Evolutionary conservation across 2,888 invertebrate species (phyloP).

Genomic region (Euclidia mi): DNA sequence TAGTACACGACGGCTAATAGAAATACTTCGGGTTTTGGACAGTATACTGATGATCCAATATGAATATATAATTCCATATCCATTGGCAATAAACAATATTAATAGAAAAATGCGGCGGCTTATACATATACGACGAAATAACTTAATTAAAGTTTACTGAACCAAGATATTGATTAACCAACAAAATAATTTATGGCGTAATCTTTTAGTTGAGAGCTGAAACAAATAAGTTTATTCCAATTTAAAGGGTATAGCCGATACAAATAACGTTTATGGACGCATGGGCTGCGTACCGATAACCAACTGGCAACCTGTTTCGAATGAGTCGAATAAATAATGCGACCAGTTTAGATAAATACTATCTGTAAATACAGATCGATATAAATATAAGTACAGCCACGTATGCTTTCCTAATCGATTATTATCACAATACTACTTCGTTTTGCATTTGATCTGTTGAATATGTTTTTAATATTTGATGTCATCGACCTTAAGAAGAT

Average conservation of each 20-base stretch:
- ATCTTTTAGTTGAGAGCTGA: conserved; percentile 67
- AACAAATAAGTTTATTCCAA: conserved; percentile 84
- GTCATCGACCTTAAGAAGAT: too few relatives aligned
- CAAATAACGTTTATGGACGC: conserved; percentile 85
- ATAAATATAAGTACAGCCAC: conserved; percentile 72
- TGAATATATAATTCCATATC: conserved; percentile 26
- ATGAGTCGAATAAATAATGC: conserved; percentile 83
- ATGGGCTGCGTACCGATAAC: conserved; percentile 78
- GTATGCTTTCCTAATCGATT: conserved; percentile 70
- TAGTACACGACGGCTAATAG: conserved; percentile 9
- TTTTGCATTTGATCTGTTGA: not conserved
- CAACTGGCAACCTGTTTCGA: conserved; percentile 83
- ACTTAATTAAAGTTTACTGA: conserved; percentile 67
- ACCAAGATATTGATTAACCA: conserved; percentile 66
- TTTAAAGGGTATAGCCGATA: conserved; percentile 79
- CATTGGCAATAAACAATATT: conserved; percentile 39
- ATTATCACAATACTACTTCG: conserved; percentile 16
- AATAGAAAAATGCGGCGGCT: conserved; percentile 25
- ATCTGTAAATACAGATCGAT: conserved; percentile 85
- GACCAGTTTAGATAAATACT: conserved; percentile 85
- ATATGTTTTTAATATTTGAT: not conserved
- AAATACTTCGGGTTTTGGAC: conserved; percentile 15
- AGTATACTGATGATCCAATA: conserved; percentile 21
- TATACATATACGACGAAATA: conserved; percentile 32
- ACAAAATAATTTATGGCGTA: conserved; percentile 72